These are phyloP conservation scores for Oreonectes daqikongensis DNA, from an alignment of 2,797 vertebrate genomes.

Conservation along the genomic window DNA sequence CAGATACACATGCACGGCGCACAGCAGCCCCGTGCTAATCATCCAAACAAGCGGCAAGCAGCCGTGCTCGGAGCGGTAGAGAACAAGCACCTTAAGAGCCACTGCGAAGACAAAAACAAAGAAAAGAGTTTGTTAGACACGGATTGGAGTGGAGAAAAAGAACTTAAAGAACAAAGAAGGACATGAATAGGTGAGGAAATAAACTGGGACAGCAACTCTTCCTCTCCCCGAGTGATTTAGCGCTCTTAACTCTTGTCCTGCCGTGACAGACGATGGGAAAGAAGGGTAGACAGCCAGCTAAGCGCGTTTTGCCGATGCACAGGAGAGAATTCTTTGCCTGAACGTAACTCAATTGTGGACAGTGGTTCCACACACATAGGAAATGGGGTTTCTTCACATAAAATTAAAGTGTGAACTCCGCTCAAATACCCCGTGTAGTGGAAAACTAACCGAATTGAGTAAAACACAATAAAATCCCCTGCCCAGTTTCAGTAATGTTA, in stretches of 20 bases:
- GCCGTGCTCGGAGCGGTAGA: slow-evolving; percentile 64
- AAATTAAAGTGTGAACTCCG: slow-evolving; percentile 12
- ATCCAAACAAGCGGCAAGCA: slow-evolving; percentile 58
- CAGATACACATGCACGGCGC: slow-evolving; percentile 50
- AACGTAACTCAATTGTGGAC: slow-evolving; percentile 9
- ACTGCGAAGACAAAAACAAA: slow-evolving; percentile 64
- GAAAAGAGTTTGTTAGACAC: slow-evolving; percentile 70
- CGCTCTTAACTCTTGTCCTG: slow-evolving; percentile 59
- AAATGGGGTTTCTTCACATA: slow-evolving; percentile 10
- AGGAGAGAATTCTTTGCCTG: background rate
- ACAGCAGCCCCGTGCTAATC: slow-evolving; percentile 59
- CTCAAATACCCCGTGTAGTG: slow-evolving; percentile 9
- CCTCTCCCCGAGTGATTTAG: slow-evolving; percentile 55
- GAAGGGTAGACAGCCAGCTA: slow-evolving; percentile 35
- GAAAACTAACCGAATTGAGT: slow-evolving; percentile 1
- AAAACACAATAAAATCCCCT: slow-evolving; percentile 6
- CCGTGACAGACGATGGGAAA: slow-evolving; percentile 33
- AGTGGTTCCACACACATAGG: slow-evolving; percentile 9
- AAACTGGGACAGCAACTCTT: slow-evolving; percentile 46
- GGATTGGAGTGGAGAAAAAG: slow-evolving; percentile 63
- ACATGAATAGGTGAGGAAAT: slow-evolving; percentile 61
- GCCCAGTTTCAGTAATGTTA: slow-evolving; percentile 1
- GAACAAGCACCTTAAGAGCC: slow-evolving; percentile 67
- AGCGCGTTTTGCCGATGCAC: slow-evolving; percentile 20
- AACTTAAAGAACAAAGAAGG: slow-evolving; percentile 60